Evolutionary conservation across 2,888 invertebrate genomes (phyloP).

Genomic region (Eupithecia vulgata): DNA sequence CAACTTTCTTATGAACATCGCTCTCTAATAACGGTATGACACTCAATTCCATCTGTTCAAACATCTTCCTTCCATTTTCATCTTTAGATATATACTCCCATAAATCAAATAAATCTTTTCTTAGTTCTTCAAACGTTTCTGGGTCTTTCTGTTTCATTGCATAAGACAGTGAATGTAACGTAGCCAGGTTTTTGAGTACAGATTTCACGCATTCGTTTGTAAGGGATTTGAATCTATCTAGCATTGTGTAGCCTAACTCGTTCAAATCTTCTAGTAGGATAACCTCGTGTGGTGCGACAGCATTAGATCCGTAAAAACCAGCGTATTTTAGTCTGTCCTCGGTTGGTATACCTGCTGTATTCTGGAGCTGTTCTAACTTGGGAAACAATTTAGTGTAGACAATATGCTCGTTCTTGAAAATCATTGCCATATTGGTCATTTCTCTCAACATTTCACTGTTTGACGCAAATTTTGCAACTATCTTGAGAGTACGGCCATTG

Average conservation of each 20-base stretch:
- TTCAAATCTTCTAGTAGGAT: conserved; percentile 59
- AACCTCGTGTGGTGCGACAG: conserved; percentile 52
- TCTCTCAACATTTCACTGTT: conserved; percentile 38
- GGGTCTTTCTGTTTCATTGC: conserved; percentile 52
- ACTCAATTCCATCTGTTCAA: conserved; percentile 32
- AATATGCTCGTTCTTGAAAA: conserved; percentile 55
- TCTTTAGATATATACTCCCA: conserved; percentile 23
- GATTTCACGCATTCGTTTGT: conserved; percentile 47
- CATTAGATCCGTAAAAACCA: conserved; percentile 51
- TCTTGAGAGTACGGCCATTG: conserved; percentile 47
- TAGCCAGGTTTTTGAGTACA: conserved; percentile 51
- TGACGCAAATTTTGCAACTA: conserved; percentile 57
- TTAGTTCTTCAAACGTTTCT: conserved; percentile 38
- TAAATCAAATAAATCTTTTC: conserved; percentile 39
- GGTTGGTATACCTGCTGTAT: conserved; percentile 44
- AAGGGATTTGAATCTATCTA: conserved; percentile 50
- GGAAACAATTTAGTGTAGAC: conserved; percentile 55
- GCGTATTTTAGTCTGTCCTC: conserved; percentile 51
- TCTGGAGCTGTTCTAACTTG: conserved; percentile 50
- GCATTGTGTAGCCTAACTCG: conserved; percentile 43
- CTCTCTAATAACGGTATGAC: conserved; percentile 31
- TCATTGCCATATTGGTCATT: conserved; percentile 28
- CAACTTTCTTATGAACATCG: conserved; percentile 34
- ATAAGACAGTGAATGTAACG: conserved; percentile 53
- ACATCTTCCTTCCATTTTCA: conserved; percentile 16